Percentiles rank a stretch among this genome's conserved stretches.
These are phyloP conservation scores for Lemur catta DNA, from an alignment of 2,797 vertebrate species.

Conservation along the genomic window DNA sequence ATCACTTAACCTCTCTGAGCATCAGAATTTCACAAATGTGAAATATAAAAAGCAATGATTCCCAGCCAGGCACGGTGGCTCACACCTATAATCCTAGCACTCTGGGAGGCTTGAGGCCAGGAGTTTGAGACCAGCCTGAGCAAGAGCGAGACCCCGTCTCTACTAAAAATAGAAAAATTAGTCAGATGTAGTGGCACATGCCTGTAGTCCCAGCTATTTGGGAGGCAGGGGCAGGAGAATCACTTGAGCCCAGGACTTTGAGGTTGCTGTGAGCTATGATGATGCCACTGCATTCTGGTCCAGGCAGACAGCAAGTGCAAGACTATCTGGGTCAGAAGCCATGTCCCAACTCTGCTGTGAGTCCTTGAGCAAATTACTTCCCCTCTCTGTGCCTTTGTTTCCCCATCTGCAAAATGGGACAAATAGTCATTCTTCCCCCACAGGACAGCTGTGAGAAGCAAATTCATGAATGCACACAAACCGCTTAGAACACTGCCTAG, in stretches of 20 bases:
- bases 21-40: background rate
- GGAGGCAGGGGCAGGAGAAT: too few relatives aligned
- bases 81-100: too few relatives aligned
- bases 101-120: too few relatives aligned
- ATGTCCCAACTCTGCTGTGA: background rate
- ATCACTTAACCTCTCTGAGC: conserved; percentile 24
- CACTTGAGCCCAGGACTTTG: too few relatives aligned
- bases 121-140: too few relatives aligned
- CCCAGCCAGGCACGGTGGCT: too few relatives aligned
- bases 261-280: too few relatives aligned
- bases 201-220: too few relatives aligned
- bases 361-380: background rate
- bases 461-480: background rate
- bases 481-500: background rate
- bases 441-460: background rate
- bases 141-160: too few relatives aligned
- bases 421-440: background rate
- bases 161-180: too few relatives aligned
- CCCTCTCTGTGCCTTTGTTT: background rate
- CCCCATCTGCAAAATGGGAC: background rate
- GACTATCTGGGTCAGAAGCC: background rate
- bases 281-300: too few relatives aligned
- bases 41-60: background rate
- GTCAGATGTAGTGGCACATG: too few relatives aligned
- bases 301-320: background rate